phyloP scores from a whole-genome alignment of 1,140 invertebrate species.

The Ceratosolen fusciceps region DNA sequence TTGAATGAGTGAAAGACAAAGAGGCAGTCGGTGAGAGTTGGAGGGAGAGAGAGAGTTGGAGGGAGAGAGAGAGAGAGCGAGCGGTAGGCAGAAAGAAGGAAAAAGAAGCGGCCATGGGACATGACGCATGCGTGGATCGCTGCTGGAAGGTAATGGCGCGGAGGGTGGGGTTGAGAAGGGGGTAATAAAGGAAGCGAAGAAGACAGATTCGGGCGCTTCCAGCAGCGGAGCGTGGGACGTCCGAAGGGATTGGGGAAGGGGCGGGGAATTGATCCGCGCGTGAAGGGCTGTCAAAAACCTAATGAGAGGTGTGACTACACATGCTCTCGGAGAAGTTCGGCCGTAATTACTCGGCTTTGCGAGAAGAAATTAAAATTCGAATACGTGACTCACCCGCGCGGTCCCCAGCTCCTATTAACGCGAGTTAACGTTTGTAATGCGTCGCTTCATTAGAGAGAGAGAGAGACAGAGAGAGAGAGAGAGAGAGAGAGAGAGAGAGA shows the following conservation, averaged over 20 bases:
- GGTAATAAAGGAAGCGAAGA: slow-evolving; percentile 45
- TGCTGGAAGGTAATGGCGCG: neutral
- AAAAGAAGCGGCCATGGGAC: neutral
- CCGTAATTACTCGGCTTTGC: slow-evolving; percentile 65
- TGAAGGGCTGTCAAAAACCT: slow-evolving; percentile 73
- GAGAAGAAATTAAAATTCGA: slow-evolving; percentile 64
- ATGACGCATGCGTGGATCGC: neutral
- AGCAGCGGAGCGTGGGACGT: neutral
- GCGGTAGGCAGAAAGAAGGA: neutral
- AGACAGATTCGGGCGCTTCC: neutral
- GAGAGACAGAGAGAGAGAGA: too few species aligned
- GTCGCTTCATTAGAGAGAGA: slow-evolving; percentile 32
- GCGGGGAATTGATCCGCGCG: slow-evolving; percentile 67
- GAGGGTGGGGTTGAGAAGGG: slow-evolving; percentile 24
- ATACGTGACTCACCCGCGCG: slow-evolving; percentile 59
- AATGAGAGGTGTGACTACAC: slow-evolving; percentile 73
- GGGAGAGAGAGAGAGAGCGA: neutral
- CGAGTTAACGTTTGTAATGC: slow-evolving; percentile 24
- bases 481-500: too few species aligned
- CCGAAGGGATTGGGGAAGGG: slow-evolving; percentile 54
- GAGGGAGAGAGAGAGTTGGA: neutral
- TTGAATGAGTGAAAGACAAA: slow-evolving; percentile 43
- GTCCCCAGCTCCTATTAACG: neutral
- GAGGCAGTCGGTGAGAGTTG: neutral
- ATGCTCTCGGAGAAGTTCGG: slow-evolving; percentile 62